phyloP scores from a whole-genome alignment of 1,140 invertebrate species.

The Ips nitidus region DNA sequence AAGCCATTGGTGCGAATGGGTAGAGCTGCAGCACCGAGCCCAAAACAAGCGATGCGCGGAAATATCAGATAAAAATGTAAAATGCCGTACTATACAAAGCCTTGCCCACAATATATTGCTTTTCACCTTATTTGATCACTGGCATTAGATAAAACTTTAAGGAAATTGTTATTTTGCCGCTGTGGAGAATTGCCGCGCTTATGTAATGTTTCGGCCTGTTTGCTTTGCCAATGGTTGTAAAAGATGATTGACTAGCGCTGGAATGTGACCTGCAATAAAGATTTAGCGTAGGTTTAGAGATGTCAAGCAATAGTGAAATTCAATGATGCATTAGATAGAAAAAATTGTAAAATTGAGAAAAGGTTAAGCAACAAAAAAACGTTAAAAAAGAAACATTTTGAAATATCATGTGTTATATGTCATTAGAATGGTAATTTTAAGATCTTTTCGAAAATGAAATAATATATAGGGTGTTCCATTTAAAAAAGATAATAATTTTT shows the following conservation, averaged over 20 bases:
- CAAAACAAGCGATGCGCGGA: constrained; percentile 33
- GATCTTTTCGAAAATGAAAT: too few relatives aligned
- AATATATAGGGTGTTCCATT: too few relatives aligned
- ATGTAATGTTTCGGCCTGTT: constrained; percentile 1
- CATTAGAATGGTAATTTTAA: too few relatives aligned
- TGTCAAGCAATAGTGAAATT: neutral
- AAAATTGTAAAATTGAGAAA: too few relatives aligned
- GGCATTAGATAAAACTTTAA: constrained; percentile 20
- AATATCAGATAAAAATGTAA: constrained; percentile 33
- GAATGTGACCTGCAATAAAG: neutral
- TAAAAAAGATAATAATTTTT: too few relatives aligned
- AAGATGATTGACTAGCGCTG: neutral
- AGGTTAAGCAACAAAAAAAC: too few relatives aligned
- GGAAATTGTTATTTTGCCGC: constrained; percentile 26
- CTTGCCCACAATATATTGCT: constrained; percentile 25
- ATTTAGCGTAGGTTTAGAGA: neutral
- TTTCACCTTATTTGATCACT: constrained; percentile 21
- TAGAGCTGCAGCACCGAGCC: constrained; percentile 22
- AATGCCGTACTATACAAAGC: constrained; percentile 19
- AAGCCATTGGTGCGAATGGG: constrained; percentile 26
- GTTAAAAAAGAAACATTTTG: too few relatives aligned
- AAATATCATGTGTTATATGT: too few relatives aligned
- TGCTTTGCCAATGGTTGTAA: neutral
- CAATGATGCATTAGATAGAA: too few relatives aligned
- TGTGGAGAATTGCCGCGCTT: constrained; percentile 11